phyloP scores from a whole-genome alignment of 2,797 vertebrate species.

The Erethizon dorsatum region DNA sequence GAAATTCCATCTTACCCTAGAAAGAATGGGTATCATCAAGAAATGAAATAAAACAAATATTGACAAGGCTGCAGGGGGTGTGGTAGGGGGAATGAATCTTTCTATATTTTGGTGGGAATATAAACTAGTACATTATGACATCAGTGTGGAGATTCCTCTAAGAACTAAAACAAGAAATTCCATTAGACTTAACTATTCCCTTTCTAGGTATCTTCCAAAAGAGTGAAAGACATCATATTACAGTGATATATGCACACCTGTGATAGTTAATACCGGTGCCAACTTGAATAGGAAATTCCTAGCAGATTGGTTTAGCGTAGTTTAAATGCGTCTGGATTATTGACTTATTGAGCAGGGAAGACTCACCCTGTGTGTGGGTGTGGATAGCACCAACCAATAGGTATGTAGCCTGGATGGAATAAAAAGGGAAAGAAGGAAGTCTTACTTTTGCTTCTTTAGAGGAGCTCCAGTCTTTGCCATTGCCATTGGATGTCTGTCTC shows the following conservation, averaged over 20 bases:
- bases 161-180: background rate
- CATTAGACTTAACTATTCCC: background rate
- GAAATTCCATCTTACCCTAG: background rate
- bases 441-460: background rate
- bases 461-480: background rate
- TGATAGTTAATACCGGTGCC: background rate
- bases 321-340: background rate
- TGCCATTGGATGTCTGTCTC: background rate
- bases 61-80: background rate
- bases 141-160: background rate
- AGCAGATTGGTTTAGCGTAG: too few relatives aligned
- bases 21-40: background rate
- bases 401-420: background rate
- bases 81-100: background rate
- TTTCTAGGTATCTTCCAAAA: background rate
- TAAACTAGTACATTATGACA: background rate
- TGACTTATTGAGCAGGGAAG: background rate
- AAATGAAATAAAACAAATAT: background rate
- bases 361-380: background rate
- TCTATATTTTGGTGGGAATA: background rate
- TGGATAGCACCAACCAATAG: too few relatives aligned
- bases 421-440: background rate
- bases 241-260: background rate
- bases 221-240: background rate
- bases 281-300: background rate